Percentiles rank a stretch among this genome's conserved stretches.
Conservation (phyloP, 2,888 invertebrate species). For the Gasteruption jaculator region DNA sequence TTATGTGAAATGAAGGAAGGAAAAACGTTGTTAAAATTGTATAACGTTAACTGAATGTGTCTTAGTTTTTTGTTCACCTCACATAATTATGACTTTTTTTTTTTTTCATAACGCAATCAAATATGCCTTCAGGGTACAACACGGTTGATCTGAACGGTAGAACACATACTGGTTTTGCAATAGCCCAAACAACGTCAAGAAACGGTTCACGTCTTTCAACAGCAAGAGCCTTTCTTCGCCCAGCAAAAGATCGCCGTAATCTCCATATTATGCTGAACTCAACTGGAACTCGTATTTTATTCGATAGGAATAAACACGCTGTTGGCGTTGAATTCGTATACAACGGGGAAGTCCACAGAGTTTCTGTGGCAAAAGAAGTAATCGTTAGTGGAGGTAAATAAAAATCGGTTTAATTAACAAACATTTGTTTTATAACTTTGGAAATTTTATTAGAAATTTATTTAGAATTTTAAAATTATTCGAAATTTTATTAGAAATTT, state of each 20-base stretch:
- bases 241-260: constrained; percentile 70
- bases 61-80: constrained; percentile 4
- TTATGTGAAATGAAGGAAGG: too few relatives aligned
- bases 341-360: constrained; percentile 54
- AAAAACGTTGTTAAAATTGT: not conserved
- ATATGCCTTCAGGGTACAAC: constrained; percentile 65
- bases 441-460: too few relatives aligned
- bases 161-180: constrained; percentile 76
- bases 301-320: constrained; percentile 66
- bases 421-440: constrained; percentile 6
- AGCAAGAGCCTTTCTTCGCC: constrained; percentile 77
- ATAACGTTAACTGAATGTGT: not conserved
- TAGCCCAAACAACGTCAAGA: constrained; percentile 82
- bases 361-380: constrained; percentile 68
- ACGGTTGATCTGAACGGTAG: constrained; percentile 78
- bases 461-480: too few relatives aligned
- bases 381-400: constrained; percentile 56
- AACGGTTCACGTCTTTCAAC: constrained; percentile 82
- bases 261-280: constrained; percentile 81
- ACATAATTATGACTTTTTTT: constrained; percentile 13
- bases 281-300: constrained; percentile 71
- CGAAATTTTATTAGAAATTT: too few relatives aligned
- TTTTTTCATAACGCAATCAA: constrained; percentile 11
- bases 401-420: not conserved
- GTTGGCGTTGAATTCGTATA: constrained; percentile 72